Percentiles rank a stretch among this genome's conserved stretches.
These are phyloP conservation scores for Mohoua ochrocephala DNA, from an alignment of 2,113 vertebrate species.

Conservation along the genomic window DNA sequence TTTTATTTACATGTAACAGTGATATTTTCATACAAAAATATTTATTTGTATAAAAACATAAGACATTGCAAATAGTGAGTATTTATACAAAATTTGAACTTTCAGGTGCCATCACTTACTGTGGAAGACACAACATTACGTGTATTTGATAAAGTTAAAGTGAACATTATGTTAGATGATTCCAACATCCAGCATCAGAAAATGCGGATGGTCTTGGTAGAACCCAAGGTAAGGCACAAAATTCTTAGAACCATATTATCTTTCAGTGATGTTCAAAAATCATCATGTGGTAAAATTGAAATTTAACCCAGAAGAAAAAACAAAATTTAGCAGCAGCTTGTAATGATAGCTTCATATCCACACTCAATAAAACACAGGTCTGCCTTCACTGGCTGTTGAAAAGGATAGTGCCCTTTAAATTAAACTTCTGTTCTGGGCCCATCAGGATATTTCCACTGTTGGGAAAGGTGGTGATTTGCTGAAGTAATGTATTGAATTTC, in stretches of 20 bases:
- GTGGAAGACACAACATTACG: conserved; percentile 84
- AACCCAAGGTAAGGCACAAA: conserved; percentile 84
- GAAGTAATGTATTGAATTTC: background rate
- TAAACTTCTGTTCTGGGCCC: background rate
- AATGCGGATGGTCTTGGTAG: conserved; percentile 90
- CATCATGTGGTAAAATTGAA: background rate
- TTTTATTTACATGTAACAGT: background rate
- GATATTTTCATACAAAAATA: background rate
- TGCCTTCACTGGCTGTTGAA: background rate
- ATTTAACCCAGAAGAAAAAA: background rate
- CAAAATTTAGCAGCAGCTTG: background rate
- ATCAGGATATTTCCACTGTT: background rate
- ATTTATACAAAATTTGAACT: background rate
- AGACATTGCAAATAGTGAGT: background rate
- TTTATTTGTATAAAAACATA: background rate
- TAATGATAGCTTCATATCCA: background rate
- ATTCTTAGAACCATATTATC: background rate
- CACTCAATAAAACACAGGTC: background rate
- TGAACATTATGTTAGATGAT: conserved; percentile 87
- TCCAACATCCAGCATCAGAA: conserved; percentile 97
- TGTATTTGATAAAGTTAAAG: conserved; percentile 92
- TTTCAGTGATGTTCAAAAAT: background rate
- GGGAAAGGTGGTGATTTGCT: background rate
- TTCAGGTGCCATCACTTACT: conserved; percentile 82
- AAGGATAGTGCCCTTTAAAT: background rate